Evolutionary conservation across 2,888 invertebrate genomes (phyloP), one percentile per base, ranked within the genome.

Genomic region (Pristionchus exspectatus): DNA sequence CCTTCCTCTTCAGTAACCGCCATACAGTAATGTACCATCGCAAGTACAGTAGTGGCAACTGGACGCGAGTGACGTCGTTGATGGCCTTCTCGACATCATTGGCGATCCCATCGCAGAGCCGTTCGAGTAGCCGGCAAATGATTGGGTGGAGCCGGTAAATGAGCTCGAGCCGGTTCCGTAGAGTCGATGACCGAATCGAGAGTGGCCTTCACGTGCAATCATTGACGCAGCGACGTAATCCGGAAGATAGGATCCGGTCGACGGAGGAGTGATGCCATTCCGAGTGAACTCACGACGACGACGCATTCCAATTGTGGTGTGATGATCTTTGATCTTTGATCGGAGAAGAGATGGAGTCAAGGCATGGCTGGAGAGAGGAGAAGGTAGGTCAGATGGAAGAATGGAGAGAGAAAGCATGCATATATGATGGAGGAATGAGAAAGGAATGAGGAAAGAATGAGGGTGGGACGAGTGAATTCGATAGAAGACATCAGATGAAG

Each of bases 241-340:
- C 21, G 87, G 87, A 21, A 87, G 24, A 50, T 69, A 24, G 38
- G 72, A 30, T 30, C 30, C 54, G 54, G 50, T 18, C 12, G 59
- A 21, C 27, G 50, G 50, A 27, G 72, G 33, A 24, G 54, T 16
- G 44, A 18, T 12, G 44, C 59, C 84, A 54, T 54, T 44, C 12
- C 56, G 59, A 27, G 84, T 56, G 84, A 84, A 84, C 21, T 44
- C 66, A 38, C 66, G 63, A 66, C 86, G 86, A 66, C 86, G 86
- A 54, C 50, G 83, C 84, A 84, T 84, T 30, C 18, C n/a, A 38
- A 38, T n/a, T 24, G 3, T 30, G 27, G 27, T 18, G 33, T 27
- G 30, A 24, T 84, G 84, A 84, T 56, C 56, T 56, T 84, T 84
- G 84, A 84, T 56, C 56, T 56, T 84, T 44, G 86, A 66, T 66